Base-by-base conservation (phyloP, 2,797 vertebrate species). In the Bradypodion pumilum region DNA sequence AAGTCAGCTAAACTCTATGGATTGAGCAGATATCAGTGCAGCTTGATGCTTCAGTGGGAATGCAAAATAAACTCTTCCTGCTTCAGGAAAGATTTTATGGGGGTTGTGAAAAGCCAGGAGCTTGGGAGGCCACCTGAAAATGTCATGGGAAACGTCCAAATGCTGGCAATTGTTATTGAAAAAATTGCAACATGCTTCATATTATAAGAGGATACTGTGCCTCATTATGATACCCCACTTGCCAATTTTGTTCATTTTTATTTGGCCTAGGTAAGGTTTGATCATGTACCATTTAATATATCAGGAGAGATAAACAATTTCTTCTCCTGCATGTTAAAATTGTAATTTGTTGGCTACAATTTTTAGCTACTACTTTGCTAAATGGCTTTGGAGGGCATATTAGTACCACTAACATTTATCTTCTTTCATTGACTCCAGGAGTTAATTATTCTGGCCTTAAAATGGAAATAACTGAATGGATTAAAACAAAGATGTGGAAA, bases 361-460 rank as follows among this genome's bases (percentile, higher is more conserved):
- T 10, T 56, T 83, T 9, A 46, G 83, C 65, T 70, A 88, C 78
- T 81, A 59, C 10, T 74, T 85, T 68, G 1, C 63, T 86, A 88
- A 83, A 52, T 65, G 86, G 23, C 72, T 78, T 19, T 62, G 27
- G 78, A 78, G 69, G 16, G 4, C 83, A 80, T 44, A 65, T 80
- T 86, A 75, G 35, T 59, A 52, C 62, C 72, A 84, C 35, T 4
- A 35, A 85, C 25, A 6, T 82, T 15, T 25, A 81, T 52, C 59
- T 68, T 25, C n/a, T n/a, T 19, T 86, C 77, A 76, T 21, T 85
- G 80, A 87, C 25, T 86, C 16, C 68, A 85, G 78, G 52, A 85
- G 77, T 87, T 32, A 86, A 62, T 23, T 78, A 80, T 82, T 56
- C 73, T 42, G 86, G 74, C 74, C 74, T 89, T 85, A 79, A 21